Conservation (phyloP, 2,888 invertebrate genomes). For the Agrochola lychnidis region DNA sequence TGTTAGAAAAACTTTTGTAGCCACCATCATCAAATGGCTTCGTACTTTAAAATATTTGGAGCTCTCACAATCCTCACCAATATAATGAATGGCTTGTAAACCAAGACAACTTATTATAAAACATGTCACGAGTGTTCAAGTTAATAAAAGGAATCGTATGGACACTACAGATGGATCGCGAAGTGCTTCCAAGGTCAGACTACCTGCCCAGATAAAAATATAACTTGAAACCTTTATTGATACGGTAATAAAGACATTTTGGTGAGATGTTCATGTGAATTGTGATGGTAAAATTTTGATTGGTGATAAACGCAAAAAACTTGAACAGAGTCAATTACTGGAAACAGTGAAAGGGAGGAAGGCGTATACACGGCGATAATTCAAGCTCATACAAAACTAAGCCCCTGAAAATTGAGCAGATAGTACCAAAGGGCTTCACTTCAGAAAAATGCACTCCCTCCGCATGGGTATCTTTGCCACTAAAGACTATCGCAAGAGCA, state of each 20-base stretch:
- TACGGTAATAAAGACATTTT: conserved; percentile 28
- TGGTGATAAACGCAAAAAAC: not conserved
- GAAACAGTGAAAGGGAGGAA: not conserved
- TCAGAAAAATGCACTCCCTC: not conserved
- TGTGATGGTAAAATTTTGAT: not conserved
- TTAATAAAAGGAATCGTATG: conserved; percentile 46
- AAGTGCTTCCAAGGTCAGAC: conserved; percentile 47
- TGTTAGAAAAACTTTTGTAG: not conserved
- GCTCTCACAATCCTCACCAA: conserved; percentile 8
- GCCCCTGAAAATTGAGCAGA: too few relatives aligned
- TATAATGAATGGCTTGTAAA: conserved; percentile 13
- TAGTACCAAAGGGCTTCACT: not conserved
- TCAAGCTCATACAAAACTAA: not conserved
- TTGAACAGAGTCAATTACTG: too few relatives aligned
- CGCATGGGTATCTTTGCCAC: not conserved
- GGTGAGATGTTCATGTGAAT: conserved; percentile 9
- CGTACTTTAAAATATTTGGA: conserved; percentile 14
- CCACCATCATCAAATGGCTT: not conserved
- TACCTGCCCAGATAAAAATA: conserved; percentile 60
- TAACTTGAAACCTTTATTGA: conserved; percentile 32
- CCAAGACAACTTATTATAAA: conserved; percentile 50
- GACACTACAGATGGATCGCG: conserved; percentile 35
- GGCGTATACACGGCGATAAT: not conserved
- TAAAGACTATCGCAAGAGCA: not conserved
- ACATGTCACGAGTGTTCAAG: conserved; percentile 50